Evolutionary conservation across 2,797 vertebrate species (phyloP), one percentile per base, ranked within the genome.

Genomic region (Taeniopygia guttata): DNA sequence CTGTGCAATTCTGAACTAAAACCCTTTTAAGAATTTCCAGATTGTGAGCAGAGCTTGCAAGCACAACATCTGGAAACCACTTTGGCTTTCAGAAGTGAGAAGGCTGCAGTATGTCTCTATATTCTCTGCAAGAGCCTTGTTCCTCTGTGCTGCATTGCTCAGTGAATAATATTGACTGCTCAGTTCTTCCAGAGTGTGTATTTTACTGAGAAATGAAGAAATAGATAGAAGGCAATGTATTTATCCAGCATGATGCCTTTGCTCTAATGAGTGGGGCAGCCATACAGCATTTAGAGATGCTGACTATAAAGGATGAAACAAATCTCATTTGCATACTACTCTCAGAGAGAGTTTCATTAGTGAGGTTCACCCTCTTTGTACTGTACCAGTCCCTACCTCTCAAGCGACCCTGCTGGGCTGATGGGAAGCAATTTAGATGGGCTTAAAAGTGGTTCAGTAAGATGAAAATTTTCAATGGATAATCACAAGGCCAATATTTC

Each of bases 271-370:
- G 36, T 40, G 70, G 49, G 79, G 70, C 55, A 86, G 73, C 27
- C n/a, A 55, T 27, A 36, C 10, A 68, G 23, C 40, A 64, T 76
- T 93, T 73, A 42, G 48, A 76, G 38, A 34, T 80, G 75, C 81
- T 87, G 64, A 72, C 86, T 88, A 42, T 22, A 69, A 91, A 79
- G 70, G 59, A 84, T 72, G 52, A 82, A 90, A 67, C 32, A 73
- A 79, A 89, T 73, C 26, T 87, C 8, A 84, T 92, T 93, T 96
- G 62, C 85, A 90, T 91, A 55, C 48, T 48, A 32, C 59, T 89
- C 46, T 62, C 29, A 45, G 66, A 36, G 51, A 89, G 49, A 34
- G 16, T 73, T 93, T 95, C 54, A 42, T 94, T 89, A 91, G 46
- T 51, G 58, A 68, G 7, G 23, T 81, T 90, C 40, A 15, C 51